A percentile compares a stretch with the other conserved stretches of the same genome.
These are phyloP conservation scores for Tineola bisselliella DNA, from an alignment of 2,888 invertebrate species.

Conservation along the genomic window DNA sequence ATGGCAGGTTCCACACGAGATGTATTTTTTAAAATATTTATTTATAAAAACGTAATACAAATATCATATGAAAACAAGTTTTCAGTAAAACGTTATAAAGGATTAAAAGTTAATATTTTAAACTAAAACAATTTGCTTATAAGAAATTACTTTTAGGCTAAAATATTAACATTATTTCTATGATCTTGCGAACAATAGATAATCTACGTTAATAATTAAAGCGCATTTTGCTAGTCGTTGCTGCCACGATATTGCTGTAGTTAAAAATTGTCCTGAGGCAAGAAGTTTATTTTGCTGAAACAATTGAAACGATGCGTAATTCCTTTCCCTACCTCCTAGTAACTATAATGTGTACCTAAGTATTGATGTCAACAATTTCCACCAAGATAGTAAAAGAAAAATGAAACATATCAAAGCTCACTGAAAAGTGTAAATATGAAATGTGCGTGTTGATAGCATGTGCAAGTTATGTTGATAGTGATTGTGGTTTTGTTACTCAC, in stretches of 20 bases:
- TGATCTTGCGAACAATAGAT: slow-evolving; percentile 8
- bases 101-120: neutral
- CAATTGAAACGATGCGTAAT: slow-evolving; percentile 36
- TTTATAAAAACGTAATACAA: slow-evolving; percentile 51
- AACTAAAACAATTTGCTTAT: neutral
- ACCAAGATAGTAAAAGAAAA: neutral
- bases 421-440: neutral
- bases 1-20: slow-evolving; percentile 40
- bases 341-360: neutral
- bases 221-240: slow-evolving; percentile 16
- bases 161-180: slow-evolving; percentile 9
- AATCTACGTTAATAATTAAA: slow-evolving; percentile 3
- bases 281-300: slow-evolving; percentile 53
- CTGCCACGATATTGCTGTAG: slow-evolving; percentile 25
- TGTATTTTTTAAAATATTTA: slow-evolving; percentile 40
- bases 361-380: neutral
- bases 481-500: slow-evolving; percentile 69
- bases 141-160: neutral
- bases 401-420: neutral
- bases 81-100: neutral
- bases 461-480: neutral
- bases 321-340: neutral
- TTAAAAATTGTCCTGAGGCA: slow-evolving; percentile 39
- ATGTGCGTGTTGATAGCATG: neutral
- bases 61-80: slow-evolving; percentile 16